Conservation (phyloP, 2,888 invertebrate species). For the Nephrocerus scutellatus region DNA sequence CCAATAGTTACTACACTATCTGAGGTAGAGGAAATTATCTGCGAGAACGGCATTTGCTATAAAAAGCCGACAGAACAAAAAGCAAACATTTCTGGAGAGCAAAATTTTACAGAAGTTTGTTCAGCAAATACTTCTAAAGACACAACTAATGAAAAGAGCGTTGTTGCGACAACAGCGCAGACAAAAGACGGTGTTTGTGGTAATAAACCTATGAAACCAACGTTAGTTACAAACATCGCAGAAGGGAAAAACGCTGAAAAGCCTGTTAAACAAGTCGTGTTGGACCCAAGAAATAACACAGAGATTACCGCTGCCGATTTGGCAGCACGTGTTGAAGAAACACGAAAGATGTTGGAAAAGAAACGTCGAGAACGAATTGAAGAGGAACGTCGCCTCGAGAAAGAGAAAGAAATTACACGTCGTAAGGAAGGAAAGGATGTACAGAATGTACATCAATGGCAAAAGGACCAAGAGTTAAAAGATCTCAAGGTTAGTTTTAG, state of each 20-base stretch:
- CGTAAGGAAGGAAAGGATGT: constrained; percentile 67
- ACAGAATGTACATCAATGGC: constrained; percentile 63
- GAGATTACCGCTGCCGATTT: constrained; percentile 7
- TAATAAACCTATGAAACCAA: too few relatives aligned
- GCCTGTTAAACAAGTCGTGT: constrained; percentile 1
- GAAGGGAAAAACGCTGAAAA: neutral
- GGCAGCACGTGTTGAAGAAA: constrained; percentile 21
- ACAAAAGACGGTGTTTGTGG: too few relatives aligned
- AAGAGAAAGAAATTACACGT: constrained; percentile 61
- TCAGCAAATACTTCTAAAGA: too few relatives aligned
- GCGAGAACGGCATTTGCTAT: constrained; percentile 52
- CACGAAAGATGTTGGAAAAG: constrained; percentile 32
- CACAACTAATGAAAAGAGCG: too few relatives aligned
- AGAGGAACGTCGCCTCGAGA: constrained; percentile 67
- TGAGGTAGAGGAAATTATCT: constrained; percentile 43
- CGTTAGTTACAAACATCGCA: too few relatives aligned
- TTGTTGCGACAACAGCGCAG: too few relatives aligned
- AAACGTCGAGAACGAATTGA: constrained; percentile 51
- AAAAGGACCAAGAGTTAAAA: constrained; percentile 67
- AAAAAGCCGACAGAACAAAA: constrained; percentile 25
- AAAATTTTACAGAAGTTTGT: too few relatives aligned
- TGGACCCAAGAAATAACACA: constrained; percentile 6
- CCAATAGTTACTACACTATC: neutral
- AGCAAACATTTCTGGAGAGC: too few relatives aligned
- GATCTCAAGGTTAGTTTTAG: constrained; percentile 51